Evolutionary conservation across 2,888 invertebrate species (phyloP).

Genomic region (Hyles lineata): DNA sequence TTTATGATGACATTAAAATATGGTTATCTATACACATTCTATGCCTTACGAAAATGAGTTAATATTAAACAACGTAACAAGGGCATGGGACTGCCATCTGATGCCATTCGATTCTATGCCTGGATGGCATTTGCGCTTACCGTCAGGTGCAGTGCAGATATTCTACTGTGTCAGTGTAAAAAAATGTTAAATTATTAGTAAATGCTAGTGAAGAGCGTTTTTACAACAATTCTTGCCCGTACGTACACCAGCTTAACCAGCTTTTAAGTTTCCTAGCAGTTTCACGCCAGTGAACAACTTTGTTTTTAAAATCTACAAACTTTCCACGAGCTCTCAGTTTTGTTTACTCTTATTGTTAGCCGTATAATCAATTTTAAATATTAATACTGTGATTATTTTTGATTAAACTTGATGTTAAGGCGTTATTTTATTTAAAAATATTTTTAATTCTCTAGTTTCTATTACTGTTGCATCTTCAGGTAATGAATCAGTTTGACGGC

Average conservation of each 20-base stretch:
- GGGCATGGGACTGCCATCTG: too few species aligned
- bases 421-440: neutral
- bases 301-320: conserved; percentile 65
- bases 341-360: conserved; percentile 48
- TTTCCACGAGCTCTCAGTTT: conserved; percentile 49
- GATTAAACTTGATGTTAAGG: neutral
- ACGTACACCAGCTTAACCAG: conserved; percentile 51
- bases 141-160: too few species aligned
- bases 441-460: neutral
- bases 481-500: too few species aligned
- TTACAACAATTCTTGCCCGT: conserved; percentile 38
- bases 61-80: too few species aligned
- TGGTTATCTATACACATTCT: too few species aligned
- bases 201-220: neutral
- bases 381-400: neutral
- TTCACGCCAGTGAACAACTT: conserved; percentile 60
- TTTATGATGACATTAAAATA: too few species aligned
- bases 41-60: too few species aligned
- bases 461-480: too few species aligned
- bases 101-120: too few species aligned
- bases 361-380: conserved; percentile 39
- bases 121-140: too few species aligned
- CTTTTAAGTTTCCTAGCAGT: conserved; percentile 63
- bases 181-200: too few species aligned
- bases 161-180: too few species aligned